These are phyloP conservation scores for Drosophila mettleri DNA, from an alignment of 2,888 invertebrate genomes.

Conservation along the genomic window DNA sequence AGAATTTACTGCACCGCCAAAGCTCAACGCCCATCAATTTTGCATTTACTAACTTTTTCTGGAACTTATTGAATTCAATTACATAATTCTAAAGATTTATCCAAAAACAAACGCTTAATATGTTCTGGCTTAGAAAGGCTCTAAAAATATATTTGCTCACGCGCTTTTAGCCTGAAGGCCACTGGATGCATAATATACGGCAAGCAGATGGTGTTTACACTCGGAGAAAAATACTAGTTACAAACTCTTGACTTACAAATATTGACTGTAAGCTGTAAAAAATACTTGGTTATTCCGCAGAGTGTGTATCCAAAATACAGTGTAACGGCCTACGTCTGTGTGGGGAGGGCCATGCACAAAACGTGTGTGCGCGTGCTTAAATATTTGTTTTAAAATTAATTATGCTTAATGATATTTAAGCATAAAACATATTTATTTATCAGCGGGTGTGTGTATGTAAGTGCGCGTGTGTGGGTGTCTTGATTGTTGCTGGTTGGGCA, in stretches of 20 bases:
- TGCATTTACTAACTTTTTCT: background rate
- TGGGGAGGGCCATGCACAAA: conserved; percentile 11
- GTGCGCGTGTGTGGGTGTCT: conserved; percentile 2
- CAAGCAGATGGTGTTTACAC: conserved; percentile 7
- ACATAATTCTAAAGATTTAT: background rate
- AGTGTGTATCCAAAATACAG: conserved; percentile 13
- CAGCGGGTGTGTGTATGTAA: conserved; percentile 3
- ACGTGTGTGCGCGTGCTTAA: conserved; percentile 43
- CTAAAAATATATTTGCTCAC: background rate
- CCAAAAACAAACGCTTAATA: background rate
- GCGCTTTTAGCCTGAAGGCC: conserved; percentile 14
- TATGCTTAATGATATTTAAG: conserved; percentile 65
- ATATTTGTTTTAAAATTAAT: conserved; percentile 67
- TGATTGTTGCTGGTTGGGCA: conserved; percentile 9
- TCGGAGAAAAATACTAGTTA: conserved; percentile 5
- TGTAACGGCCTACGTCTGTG: background rate
- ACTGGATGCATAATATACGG: conserved; percentile 32
- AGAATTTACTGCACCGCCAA: conserved; percentile 6
- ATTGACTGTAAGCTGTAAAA: too few species aligned
- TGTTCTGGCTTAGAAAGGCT: too few species aligned
- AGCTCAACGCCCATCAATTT: background rate
- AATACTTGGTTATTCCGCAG: background rate
- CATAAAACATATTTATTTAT: conserved; percentile 51
- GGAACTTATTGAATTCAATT: background rate
- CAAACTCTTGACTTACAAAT: background rate